A percentile compares a stretch with the other conserved stretches of the same genome.
These are phyloP conservation scores for human DNA, from an alignment of 2,113 vertebrate species.

Conservation along the genomic window GRCh38 chr4:145580501-145581000, in stretches of 20 bases:
- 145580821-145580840: neutral
- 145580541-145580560: neutral
- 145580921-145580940: neutral
- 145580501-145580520: too few relatives aligned
- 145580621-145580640: neutral
- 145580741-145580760: neutral
- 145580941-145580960: neutral
- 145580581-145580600: neutral
- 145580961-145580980: neutral
- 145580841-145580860: rapidly evolving
- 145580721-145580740: neutral
- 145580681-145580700: neutral
- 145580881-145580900: neutral
- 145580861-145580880: neutral
- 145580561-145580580: neutral
- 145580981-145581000: rapidly evolving
- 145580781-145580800: neutral
- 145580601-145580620: neutral
- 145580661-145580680: neutral
- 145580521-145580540: neutral
- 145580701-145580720: neutral
- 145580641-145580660: neutral
- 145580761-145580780: neutral
- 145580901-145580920: neutral
- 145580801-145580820: neutral